These are phyloP conservation scores for Connochaetes taurinus DNA, from an alignment of 2,113 vertebrate genomes.

Conservation along the genomic window DNA sequence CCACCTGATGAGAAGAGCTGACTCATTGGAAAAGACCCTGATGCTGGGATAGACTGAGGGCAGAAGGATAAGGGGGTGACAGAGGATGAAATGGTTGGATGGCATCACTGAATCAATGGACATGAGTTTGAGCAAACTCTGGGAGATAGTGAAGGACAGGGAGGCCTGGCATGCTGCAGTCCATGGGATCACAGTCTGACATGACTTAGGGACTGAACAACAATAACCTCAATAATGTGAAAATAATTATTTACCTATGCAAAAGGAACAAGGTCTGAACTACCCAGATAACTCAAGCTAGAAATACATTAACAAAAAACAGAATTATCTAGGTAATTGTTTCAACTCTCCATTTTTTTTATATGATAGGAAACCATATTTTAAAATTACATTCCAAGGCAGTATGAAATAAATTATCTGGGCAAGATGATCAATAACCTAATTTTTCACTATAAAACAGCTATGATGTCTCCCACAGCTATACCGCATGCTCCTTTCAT, in stretches of 20 bases:
- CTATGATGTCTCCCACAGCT: background rate
- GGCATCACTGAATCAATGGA: background rate
- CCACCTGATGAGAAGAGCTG: background rate
- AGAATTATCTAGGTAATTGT: background rate
- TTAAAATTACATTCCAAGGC: background rate
- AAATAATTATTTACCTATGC: background rate
- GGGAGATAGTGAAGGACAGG: background rate
- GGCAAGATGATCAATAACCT: background rate
- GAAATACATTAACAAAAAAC: background rate
- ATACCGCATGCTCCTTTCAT: background rate
- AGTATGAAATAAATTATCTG: background rate
- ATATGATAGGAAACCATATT: background rate
- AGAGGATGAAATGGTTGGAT: background rate
- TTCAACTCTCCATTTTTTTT: background rate
- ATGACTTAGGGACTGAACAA: background rate
- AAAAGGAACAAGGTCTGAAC: background rate
- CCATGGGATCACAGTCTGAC: background rate
- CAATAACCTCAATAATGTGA: background rate
- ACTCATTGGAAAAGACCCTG: background rate
- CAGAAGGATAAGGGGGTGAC: background rate
- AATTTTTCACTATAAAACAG: background rate
- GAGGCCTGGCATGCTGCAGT: background rate
- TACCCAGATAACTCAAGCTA: background rate
- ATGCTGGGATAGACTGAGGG: background rate
- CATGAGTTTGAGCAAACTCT: background rate